Conservation (phyloP, 2,888 invertebrate genomes). For the Drosophila maculinotata region DNA sequence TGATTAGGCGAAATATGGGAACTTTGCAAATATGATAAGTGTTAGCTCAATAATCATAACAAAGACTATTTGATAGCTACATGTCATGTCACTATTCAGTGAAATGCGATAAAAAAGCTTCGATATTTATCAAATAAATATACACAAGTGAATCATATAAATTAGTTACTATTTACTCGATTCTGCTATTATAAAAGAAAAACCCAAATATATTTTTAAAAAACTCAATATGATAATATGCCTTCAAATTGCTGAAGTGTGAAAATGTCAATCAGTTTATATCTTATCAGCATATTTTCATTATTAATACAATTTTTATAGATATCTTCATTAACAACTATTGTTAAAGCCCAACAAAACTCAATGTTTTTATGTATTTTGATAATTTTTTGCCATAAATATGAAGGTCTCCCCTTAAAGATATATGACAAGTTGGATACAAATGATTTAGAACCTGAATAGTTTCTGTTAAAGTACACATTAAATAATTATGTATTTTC, state of each 20-base stretch:
- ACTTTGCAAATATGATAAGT: conserved; percentile 17
- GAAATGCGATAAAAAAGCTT: not conserved
- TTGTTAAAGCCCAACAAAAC: not conserved
- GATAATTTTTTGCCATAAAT: too few species aligned
- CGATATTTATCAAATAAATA: conserved; percentile 1
- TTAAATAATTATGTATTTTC: conserved; percentile 4
- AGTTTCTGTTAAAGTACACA: not conserved
- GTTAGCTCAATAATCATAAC: conserved; percentile 1
- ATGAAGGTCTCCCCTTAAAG: too few species aligned
- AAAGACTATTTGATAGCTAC: not conserved
- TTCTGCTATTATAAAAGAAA: not conserved
- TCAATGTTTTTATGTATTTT: too few species aligned
- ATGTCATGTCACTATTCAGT: too few species aligned
- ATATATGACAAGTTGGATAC: too few species aligned
- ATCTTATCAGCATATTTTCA: not conserved
- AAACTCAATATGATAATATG: not conserved
- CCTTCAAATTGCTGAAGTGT: too few species aligned
- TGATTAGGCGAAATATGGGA: conserved; percentile 12
- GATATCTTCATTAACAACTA: not conserved
- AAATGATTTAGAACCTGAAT: too few species aligned
- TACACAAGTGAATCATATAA: not conserved
- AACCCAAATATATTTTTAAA: not conserved
- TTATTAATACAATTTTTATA: not conserved
- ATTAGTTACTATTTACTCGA: not conserved
- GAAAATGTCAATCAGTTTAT: not conserved